These are phyloP conservation scores for Drosophila ogumai DNA, from an alignment of 1,140 invertebrate genomes.

Conservation along the genomic window DNA sequence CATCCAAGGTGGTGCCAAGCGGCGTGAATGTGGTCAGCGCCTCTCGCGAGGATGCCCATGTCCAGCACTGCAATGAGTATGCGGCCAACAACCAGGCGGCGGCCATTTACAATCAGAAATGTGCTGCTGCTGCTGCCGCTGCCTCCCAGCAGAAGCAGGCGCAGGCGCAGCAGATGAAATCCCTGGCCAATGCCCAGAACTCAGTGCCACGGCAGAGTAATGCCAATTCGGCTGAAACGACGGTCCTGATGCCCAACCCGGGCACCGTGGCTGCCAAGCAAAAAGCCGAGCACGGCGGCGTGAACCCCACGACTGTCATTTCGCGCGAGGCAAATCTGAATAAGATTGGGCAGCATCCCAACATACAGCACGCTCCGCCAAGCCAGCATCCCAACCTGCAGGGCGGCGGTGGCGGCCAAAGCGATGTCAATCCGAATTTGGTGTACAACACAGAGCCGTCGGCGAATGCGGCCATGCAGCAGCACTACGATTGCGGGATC, in stretches of 20 bases:
- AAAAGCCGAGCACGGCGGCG: constrained; percentile 60
- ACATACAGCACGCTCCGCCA: constrained; percentile 42
- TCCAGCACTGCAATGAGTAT: constrained; percentile 67
- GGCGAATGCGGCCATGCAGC: constrained; percentile 89
- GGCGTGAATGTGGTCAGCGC: constrained; percentile 32
- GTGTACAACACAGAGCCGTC: constrained; percentile 61
- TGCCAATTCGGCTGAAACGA: constrained; percentile 44
- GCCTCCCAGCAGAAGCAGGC: constrained; percentile 69
- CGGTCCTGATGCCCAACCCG: constrained; percentile 46
- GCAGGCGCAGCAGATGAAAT: constrained; percentile 70
- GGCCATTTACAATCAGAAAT: constrained; percentile 64
- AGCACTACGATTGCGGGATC: constrained; percentile 90
- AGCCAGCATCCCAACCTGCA: constrained; percentile 56
- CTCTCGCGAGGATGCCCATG: constrained; percentile 48
- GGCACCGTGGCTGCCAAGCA: constrained; percentile 47
- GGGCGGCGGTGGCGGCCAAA: constrained; percentile 41
- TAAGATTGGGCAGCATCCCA: constrained; percentile 57
- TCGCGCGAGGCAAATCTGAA: constrained; percentile 56
- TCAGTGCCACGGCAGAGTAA: constrained; percentile 32
- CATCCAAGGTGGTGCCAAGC: constrained; percentile 31
- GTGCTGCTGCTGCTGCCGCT: constrained; percentile 4
- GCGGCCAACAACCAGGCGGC: constrained; percentile 60
- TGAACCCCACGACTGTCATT: constrained; percentile 42
- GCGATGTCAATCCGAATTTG: constrained; percentile 66
- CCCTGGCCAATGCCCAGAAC: constrained; percentile 57